phyloP scores from a whole-genome alignment of 2,888 invertebrate species.

The Helobdella robusta region DNA sequence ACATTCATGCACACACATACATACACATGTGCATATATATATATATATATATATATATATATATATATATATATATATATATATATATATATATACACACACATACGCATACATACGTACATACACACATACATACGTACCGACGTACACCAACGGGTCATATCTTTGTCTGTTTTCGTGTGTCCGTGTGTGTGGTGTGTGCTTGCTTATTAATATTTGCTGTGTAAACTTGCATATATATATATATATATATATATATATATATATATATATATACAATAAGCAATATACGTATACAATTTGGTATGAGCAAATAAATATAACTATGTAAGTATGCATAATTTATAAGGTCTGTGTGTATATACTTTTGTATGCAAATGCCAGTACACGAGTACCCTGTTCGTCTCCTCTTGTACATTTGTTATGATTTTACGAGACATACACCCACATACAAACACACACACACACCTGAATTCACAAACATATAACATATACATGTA shows the following conservation, averaged over 20 bases:
- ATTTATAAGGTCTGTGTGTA: neutral
- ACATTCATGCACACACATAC: too few relatives aligned
- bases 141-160: too few relatives aligned
- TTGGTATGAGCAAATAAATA: neutral
- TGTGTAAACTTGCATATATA: neutral
- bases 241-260: conserved; percentile 1
- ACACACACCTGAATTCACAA: too few relatives aligned
- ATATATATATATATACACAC: conserved; percentile 1
- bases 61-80: conserved; percentile 1
- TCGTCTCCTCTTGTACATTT: too few relatives aligned
- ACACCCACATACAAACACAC: too few relatives aligned
- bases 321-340: neutral
- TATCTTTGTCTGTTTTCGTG: neutral
- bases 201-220: neutral
- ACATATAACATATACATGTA: too few relatives aligned
- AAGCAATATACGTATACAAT: neutral
- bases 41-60: neutral
- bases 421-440: too few relatives aligned
- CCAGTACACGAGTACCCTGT: too few relatives aligned
- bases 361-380: neutral
- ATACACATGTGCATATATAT: neutral
- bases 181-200: neutral
- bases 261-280: neutral
- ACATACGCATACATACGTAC: conserved; percentile 3
- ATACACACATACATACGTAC: conserved; percentile 2